These are phyloP conservation scores for Rhodeus uyekii DNA, from an alignment of 2,797 vertebrate genomes.

Conservation along the genomic window DNA sequence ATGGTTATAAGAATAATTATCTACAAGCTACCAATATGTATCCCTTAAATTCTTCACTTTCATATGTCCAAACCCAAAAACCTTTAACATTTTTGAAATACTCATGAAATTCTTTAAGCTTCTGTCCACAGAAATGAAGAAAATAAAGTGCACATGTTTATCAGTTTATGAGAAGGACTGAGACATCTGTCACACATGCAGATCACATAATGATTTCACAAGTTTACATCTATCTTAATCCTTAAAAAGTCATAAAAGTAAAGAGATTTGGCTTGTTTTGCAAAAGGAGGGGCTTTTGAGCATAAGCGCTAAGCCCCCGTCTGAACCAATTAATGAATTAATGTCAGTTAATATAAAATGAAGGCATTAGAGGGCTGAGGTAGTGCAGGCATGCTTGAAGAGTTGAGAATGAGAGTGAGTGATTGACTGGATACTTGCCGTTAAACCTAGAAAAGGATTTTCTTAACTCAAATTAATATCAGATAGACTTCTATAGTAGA, in stretches of 20 bases:
- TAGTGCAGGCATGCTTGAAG: background rate
- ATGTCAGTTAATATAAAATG: background rate
- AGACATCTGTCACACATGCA: background rate
- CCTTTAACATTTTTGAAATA: background rate
- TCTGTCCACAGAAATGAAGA: too few relatives aligned
- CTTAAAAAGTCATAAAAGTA: background rate
- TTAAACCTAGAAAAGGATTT: background rate
- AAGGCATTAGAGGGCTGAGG: background rate
- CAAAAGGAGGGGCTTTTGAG: background rate
- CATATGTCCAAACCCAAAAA: background rate
- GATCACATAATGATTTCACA: background rate
- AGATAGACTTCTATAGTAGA: background rate
- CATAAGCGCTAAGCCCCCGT: background rate
- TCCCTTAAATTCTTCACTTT: background rate
- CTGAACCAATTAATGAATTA: slow-evolving; percentile 1
- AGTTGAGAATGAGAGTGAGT: background rate
- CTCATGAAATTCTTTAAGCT: background rate
- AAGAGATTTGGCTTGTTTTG: slow-evolving; percentile 11
- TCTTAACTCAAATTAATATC: background rate
- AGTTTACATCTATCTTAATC: background rate
- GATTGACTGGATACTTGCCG: background rate
- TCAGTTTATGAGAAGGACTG: too few relatives aligned
- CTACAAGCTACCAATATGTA: background rate
- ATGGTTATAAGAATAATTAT: background rate
- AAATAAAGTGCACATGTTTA: too few relatives aligned